These are phyloP conservation scores for Oscheius sp. DNA, from an alignment of 2,888 invertebrate genomes.

Conservation along the genomic window DNA sequence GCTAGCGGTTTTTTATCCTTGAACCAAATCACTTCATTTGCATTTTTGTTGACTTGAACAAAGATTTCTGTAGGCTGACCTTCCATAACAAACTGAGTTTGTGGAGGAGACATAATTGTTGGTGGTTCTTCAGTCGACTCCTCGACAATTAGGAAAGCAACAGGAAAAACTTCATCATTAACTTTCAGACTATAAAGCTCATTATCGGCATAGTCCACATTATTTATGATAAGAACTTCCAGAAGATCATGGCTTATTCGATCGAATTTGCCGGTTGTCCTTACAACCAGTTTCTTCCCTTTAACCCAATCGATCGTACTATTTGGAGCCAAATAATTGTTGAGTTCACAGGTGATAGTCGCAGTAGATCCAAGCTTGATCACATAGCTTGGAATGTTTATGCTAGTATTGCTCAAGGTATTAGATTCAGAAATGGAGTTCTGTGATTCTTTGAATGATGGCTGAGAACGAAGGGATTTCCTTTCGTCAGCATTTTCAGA, in stretches of 20 bases:
- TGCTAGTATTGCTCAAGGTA: conserved; percentile 46
- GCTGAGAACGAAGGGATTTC: conserved; percentile 48
- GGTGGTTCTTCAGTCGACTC: conserved; percentile 31
- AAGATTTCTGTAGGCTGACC: conserved; percentile 65
- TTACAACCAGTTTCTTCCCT: conserved; percentile 55
- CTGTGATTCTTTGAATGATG: conserved; percentile 49
- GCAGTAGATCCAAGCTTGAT: conserved; percentile 67
- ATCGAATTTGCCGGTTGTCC: conserved; percentile 56
- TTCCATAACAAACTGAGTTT: conserved; percentile 70
- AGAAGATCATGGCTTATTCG: conserved; percentile 63
- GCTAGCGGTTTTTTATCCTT: conserved; percentile 57
- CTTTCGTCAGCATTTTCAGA: conserved; percentile 60
- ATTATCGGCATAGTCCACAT: conserved; percentile 59
- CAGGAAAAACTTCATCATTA: conserved; percentile 65
- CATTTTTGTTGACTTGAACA: conserved; percentile 53
- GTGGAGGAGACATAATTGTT: conserved; percentile 48
- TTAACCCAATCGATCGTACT: conserved; percentile 62
- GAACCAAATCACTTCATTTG: conserved; percentile 61
- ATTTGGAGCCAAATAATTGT: conserved; percentile 60
- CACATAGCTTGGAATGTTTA: conserved; percentile 67
- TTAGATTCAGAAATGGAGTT: conserved; percentile 50
- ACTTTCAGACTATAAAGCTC: conserved; percentile 68
- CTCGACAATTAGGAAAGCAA: conserved; percentile 67
- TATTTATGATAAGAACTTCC: conserved; percentile 65
- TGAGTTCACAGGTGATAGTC: conserved; percentile 68